Evolutionary conservation across 2,797 vertebrate genomes (phyloP).

Genomic region (Gallirallus australis): DNA sequence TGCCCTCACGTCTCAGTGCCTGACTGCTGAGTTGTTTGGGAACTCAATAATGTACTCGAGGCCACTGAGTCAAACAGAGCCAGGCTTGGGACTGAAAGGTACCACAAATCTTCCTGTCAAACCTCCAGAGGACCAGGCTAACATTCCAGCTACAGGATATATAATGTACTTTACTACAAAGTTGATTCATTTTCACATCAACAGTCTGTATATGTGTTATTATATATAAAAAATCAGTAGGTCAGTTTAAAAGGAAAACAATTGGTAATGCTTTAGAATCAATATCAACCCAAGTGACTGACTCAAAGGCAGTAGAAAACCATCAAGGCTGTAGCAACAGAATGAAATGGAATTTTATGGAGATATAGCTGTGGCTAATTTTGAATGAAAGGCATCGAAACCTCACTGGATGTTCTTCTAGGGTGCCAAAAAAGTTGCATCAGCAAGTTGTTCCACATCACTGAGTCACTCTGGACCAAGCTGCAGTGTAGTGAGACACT

Average conservation of each 20-base stretch:
- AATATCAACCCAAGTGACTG: not conserved
- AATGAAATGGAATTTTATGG: not conserved
- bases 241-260: not conserved
- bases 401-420: not conserved
- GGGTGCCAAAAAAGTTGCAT: not conserved
- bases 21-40: not conserved
- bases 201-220: not conserved
- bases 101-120: not conserved
- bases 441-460: not conserved
- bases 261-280: not conserved
- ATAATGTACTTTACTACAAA: not conserved
- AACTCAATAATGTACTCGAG: not conserved
- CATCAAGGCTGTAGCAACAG: not conserved
- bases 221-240: conserved; percentile 5
- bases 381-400: not conserved
- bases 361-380: not conserved
- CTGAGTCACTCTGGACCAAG: not conserved
- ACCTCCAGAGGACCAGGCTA: not conserved
- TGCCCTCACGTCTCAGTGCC: not conserved
- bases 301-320: not conserved
- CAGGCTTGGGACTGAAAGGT: not conserved
- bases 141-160: not conserved
- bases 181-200: not conserved
- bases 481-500: not conserved
- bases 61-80: not conserved